Evolutionary conservation across 2,888 invertebrate species (phyloP).

Genomic region (Acrobasis repandana): DNA sequence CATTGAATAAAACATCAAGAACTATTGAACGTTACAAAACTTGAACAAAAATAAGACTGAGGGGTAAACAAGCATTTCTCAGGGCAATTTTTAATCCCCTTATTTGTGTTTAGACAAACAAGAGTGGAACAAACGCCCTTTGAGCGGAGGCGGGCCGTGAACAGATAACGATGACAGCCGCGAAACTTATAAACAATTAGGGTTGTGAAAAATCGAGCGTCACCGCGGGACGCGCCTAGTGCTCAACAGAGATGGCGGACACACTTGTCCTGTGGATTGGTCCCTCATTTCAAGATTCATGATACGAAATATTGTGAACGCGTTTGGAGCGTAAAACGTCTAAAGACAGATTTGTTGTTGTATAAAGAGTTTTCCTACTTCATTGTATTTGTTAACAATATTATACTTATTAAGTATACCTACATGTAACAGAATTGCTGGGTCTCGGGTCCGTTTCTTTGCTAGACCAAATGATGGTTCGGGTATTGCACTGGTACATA

Average conservation of each 20-base stretch:
- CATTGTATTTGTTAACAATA: too few relatives aligned
- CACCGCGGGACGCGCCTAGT: slow-evolving; percentile 9
- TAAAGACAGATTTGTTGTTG: too few relatives aligned
- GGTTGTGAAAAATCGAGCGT: slow-evolving; percentile 26
- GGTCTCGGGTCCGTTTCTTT: too few relatives aligned
- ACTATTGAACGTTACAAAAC: slow-evolving; percentile 12
- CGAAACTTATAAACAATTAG: slow-evolving; percentile 48
- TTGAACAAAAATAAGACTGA: slow-evolving; percentile 14
- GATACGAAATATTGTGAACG: neutral
- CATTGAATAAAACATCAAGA: neutral
- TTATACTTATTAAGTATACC: too few relatives aligned
- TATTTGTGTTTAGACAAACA: slow-evolving; percentile 15
- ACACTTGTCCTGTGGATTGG: neutral
- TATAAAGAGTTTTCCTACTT: too few relatives aligned
- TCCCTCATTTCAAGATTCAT: neutral
- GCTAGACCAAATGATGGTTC: too few relatives aligned
- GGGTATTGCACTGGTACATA: too few relatives aligned
- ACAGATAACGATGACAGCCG: slow-evolving; percentile 47
- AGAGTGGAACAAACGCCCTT: slow-evolving; percentile 31
- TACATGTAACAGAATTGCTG: too few relatives aligned
- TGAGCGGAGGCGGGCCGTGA: slow-evolving; percentile 42
- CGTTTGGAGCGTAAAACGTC: neutral
- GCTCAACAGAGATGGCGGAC: neutral
- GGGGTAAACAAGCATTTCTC: slow-evolving; percentile 16
- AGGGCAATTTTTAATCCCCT: slow-evolving; percentile 18